Evolutionary conservation across 2,113 vertebrate genomes (phyloP).

Genomic region (Dipodomys ordii): DNA sequence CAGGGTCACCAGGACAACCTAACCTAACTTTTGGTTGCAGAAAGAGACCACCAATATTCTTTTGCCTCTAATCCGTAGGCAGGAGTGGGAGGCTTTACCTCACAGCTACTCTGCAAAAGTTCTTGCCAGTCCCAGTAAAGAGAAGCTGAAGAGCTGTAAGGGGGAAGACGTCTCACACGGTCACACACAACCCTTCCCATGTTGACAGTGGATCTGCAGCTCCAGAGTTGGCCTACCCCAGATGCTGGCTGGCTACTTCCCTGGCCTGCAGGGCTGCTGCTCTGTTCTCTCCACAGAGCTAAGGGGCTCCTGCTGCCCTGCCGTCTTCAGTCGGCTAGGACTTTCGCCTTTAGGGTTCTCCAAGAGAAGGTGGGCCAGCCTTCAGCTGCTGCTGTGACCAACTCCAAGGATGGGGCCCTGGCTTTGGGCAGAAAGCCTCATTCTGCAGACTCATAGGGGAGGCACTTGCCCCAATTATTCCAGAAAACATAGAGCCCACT

Average conservation of each 20-base stretch:
- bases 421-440: background rate
- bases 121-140: background rate
- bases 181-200: no score
- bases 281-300: background rate
- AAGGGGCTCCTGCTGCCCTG: background rate
- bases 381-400: background rate
- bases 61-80: background rate
- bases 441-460: background rate
- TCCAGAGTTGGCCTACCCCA: background rate
- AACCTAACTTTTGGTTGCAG: background rate
- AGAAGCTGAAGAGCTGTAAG: background rate
- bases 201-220: background rate
- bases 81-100: background rate
- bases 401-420: background rate
- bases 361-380: background rate
- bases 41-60: background rate
- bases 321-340: background rate
- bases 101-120: constrained; percentile 6
- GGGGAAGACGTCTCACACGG: background rate
- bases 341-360: background rate
- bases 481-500: background rate
- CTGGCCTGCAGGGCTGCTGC: background rate
- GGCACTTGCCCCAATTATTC: background rate
- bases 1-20: background rate
- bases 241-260: constrained; percentile 50